Percentiles rank a stretch among this genome's conserved stretches.
These are phyloP conservation scores for Laticauda colubrina DNA, from an alignment of 2,113 vertebrate species.

Conservation along the genomic window DNA sequence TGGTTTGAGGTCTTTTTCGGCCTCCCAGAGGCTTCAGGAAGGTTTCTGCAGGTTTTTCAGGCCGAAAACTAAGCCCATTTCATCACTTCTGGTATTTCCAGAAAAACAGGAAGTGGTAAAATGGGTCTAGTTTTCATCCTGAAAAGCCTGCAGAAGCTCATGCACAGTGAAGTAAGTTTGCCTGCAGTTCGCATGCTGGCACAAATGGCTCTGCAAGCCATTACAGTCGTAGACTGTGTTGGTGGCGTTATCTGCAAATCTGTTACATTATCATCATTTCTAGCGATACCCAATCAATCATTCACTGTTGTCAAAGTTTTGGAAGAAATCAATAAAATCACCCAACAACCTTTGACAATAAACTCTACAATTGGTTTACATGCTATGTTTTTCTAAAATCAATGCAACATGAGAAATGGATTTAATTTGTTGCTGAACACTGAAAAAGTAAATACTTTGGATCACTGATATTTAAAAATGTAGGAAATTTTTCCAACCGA, in stretches of 20 bases:
- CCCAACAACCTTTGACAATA: not conserved
- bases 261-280: not conserved
- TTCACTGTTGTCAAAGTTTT: not conserved
- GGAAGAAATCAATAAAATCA: not conserved
- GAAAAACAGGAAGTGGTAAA: too few species aligned
- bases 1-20: too few species aligned
- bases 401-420: not conserved
- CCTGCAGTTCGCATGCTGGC: too few species aligned
- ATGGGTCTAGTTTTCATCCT: too few species aligned
- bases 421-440: not conserved
- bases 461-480: not conserved
- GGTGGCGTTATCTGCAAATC: not conserved
- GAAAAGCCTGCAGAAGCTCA: too few species aligned
- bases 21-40: too few species aligned
- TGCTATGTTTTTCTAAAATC: not conserved
- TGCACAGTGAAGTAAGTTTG: too few species aligned
- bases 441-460: not conserved
- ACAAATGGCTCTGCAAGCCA: too few species aligned
- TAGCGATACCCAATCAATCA: not conserved
- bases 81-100: too few species aligned
- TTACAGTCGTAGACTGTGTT: not conserved
- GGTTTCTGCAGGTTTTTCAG: too few species aligned
- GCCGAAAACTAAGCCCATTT: too few species aligned
- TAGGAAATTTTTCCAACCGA: not conserved
- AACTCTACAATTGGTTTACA: not conserved